Conservation (phyloP, 2,113 vertebrate species). For the Dipodomys ordii region DNA sequence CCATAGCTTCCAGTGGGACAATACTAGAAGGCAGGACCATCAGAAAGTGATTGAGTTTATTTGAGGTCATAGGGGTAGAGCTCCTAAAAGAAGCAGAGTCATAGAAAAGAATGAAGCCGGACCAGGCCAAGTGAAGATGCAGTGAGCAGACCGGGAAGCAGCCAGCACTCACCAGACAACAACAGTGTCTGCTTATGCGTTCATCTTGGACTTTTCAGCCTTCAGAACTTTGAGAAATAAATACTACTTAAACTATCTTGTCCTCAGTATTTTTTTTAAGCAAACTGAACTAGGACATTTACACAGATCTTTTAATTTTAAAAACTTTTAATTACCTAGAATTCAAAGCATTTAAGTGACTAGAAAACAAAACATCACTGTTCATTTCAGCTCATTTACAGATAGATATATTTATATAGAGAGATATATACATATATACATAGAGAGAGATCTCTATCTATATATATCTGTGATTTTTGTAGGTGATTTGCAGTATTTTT, state of each 20-base stretch:
- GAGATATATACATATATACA: too few species aligned
- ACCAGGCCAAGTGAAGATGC: neutral
- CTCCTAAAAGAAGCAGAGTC: neutral
- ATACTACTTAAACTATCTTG: neutral
- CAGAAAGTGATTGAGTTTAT: neutral
- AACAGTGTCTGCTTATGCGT: neutral
- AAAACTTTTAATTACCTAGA: neutral
- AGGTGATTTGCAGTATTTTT: neutral
- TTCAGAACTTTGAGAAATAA: neutral
- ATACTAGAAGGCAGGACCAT: neutral
- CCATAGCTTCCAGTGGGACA: too few species aligned
- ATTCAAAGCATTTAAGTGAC: neutral
- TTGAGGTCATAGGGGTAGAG: neutral
- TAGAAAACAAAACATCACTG: slow-evolving; percentile 20
- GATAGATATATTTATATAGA: neutral
- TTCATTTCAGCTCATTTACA: slow-evolving; percentile 34
- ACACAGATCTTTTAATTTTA: neutral
- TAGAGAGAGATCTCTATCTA: too few species aligned
- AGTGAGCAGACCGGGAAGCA: neutral
- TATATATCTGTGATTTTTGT: neutral
- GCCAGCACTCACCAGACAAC: too few species aligned
- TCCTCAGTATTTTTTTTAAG: neutral
- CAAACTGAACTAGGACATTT: neutral
- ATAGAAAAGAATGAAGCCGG: neutral
- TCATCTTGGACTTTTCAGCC: neutral